Evolutionary conservation across 2,797 vertebrate species (phyloP).

Genomic region (Sebastes glaucus): DNA sequence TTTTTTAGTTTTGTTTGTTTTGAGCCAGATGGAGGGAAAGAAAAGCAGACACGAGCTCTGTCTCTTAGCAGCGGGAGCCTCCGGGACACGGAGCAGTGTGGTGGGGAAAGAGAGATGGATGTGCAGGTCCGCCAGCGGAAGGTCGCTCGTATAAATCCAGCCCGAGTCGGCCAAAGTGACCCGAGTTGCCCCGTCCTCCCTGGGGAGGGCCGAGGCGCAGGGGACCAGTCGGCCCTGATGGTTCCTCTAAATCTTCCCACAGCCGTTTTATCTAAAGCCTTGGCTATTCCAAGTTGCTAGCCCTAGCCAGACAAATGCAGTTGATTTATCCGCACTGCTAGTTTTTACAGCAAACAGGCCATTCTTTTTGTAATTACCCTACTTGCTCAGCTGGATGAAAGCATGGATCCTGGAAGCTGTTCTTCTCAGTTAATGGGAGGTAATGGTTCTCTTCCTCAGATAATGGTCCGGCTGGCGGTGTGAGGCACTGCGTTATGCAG

Average conservation of each 20-base stretch:
- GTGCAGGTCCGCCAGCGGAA: conserved; percentile 52
- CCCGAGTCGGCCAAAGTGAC: conserved; percentile 44
- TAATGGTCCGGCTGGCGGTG: conserved; percentile 68
- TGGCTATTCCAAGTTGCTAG: conserved; percentile 37
- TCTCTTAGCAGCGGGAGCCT: conserved; percentile 67
- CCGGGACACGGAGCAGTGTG: conserved; percentile 35
- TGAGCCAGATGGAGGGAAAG: conserved; percentile 58
- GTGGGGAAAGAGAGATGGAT: conserved; percentile 67
- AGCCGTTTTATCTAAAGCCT: conserved; percentile 53
- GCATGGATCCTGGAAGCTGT: conserved; percentile 61
- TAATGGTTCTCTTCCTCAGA: conserved; percentile 77
- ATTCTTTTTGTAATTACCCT: conserved; percentile 75
- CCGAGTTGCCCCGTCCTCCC: conserved; percentile 31
- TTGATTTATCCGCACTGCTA: conserved; percentile 64
- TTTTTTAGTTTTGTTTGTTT: conserved; percentile 13
- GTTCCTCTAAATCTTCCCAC: conserved; percentile 70
- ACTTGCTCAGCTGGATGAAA: conserved; percentile 53
- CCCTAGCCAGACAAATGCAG: conserved; percentile 45
- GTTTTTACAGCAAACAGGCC: conserved; percentile 62
- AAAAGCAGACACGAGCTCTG: conserved; percentile 47
- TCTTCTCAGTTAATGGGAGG: conserved; percentile 75
- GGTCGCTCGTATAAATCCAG: conserved; percentile 66
- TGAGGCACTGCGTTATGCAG: conserved; percentile 50
- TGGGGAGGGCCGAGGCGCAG: conserved; percentile 40
- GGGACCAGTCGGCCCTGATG: conserved; percentile 40